These are phyloP conservation scores for Ardeotis arabs DNA, from an alignment of 2,113 vertebrate species.

Conservation along the genomic window DNA sequence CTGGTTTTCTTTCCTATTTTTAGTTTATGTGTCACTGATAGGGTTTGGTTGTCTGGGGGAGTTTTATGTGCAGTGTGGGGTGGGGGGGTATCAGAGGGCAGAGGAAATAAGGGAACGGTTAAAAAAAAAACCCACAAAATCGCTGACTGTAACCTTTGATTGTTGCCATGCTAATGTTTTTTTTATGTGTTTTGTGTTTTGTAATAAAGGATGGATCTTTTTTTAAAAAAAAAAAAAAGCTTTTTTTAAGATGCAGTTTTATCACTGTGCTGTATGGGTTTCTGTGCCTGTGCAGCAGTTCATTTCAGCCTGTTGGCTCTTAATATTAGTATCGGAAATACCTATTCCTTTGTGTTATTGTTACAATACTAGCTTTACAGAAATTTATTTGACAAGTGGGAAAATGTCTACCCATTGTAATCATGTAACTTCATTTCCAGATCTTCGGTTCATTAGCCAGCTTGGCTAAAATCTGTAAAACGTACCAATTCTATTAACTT, in stretches of 20 bases:
- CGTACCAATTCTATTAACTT: constrained; percentile 39
- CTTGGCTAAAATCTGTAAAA: constrained; percentile 41
- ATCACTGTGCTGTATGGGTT: background rate
- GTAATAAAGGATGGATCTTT: background rate
- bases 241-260: background rate
- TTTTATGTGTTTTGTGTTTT: background rate
- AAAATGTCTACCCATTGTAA: constrained; percentile 46
- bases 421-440: constrained; percentile 51
- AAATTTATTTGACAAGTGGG: constrained; percentile 66
- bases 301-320: background rate
- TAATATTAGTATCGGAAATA: constrained; percentile 1
- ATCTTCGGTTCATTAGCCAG: constrained; percentile 63
- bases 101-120: background rate
- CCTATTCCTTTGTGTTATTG: constrained; percentile 27
- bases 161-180: background rate
- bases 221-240: too few species aligned
- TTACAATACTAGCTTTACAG: background rate
- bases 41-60: background rate
- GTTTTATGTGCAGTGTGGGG: too few species aligned
- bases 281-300: background rate
- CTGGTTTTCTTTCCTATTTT: background rate
- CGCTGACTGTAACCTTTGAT: background rate
- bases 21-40: background rate
- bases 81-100: background rate
- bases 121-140: background rate